phyloP scores from a whole-genome alignment of 2,888 invertebrate genomes.

The Epinotia bilunana region DNA sequence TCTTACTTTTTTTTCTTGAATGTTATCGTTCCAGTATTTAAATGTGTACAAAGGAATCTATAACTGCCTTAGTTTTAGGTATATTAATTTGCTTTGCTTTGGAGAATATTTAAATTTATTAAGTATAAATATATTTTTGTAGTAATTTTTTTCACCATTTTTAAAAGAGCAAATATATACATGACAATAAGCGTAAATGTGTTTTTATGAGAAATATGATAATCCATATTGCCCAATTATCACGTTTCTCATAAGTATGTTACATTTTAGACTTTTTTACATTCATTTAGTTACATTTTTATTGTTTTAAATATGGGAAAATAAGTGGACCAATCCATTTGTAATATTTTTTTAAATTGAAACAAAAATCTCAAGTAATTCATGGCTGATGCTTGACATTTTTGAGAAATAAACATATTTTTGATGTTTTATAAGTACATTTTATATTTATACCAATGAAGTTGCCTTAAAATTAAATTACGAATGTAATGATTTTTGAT shows the following conservation, averaged over 20 bases:
- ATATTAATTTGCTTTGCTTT: constrained; percentile 38
- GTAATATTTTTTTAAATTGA: constrained; percentile 47
- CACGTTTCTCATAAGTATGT: constrained; percentile 34
- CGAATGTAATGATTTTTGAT: constrained; percentile 68
- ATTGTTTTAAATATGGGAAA: constrained; percentile 33
- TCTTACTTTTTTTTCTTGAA: constrained; percentile 9
- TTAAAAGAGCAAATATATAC: constrained; percentile 48
- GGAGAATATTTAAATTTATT: constrained; percentile 42
- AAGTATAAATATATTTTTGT: constrained; percentile 37
- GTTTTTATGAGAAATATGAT: constrained; percentile 56
- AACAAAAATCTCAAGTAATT: constrained; percentile 77
- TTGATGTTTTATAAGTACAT: constrained; percentile 45
- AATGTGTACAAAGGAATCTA: constrained; percentile 43
- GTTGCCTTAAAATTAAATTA: constrained; percentile 71
- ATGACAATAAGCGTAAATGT: constrained; percentile 51
- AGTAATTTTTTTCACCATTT: constrained; percentile 42
- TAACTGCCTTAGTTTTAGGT: constrained; percentile 57
- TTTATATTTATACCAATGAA: constrained; percentile 56
- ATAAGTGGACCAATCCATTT: constrained; percentile 59
- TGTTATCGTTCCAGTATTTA: constrained; percentile 45
- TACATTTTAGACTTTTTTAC: constrained; percentile 43
- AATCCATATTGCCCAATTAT: constrained; percentile 48
- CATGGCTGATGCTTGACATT: constrained; percentile 82
- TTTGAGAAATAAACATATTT: constrained; percentile 58
- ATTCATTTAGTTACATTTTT: constrained; percentile 46